These are phyloP conservation scores for Rhegmatorhina hoffmannsi DNA, from an alignment of 2,113 vertebrate species.

Conservation along the genomic window DNA sequence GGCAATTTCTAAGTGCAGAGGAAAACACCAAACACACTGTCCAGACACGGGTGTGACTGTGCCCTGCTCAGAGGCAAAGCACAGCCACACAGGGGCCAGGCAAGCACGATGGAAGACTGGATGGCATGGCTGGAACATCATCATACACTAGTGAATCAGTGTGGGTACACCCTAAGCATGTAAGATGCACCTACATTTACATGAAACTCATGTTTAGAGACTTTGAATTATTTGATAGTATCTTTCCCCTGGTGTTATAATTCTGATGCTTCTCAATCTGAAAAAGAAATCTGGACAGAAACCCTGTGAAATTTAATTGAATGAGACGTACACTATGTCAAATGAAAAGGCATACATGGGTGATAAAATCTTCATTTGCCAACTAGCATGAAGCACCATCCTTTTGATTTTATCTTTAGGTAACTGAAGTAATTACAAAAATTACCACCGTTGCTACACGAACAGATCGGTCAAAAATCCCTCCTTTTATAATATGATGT, in stretches of 20 bases:
- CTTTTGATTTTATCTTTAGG: not conserved
- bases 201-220: not conserved
- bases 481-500: not conserved
- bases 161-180: not conserved
- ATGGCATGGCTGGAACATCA: rapidly evolving
- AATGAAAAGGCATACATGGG: not conserved
- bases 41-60: not conserved
- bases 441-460: not conserved
- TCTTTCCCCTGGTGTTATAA: not conserved
- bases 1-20: not conserved
- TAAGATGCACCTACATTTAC: not conserved
- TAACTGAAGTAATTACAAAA: not conserved
- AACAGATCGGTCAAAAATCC: not conserved
- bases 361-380: not conserved
- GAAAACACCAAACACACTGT: not conserved
- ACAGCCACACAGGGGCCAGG: rapidly evolving
- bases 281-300: not conserved
- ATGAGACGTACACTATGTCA: not conserved
- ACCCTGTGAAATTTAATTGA: not conserved
- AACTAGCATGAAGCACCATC: not conserved
- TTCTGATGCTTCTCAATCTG: not conserved
- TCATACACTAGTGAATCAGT: rapidly evolving
- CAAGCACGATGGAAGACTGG: not conserved
- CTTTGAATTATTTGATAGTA: not conserved
- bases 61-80: not conserved